These are phyloP conservation scores for Cyclophora albipunctata DNA, from an alignment of 2,888 invertebrate genomes.

Conservation along the genomic window DNA sequence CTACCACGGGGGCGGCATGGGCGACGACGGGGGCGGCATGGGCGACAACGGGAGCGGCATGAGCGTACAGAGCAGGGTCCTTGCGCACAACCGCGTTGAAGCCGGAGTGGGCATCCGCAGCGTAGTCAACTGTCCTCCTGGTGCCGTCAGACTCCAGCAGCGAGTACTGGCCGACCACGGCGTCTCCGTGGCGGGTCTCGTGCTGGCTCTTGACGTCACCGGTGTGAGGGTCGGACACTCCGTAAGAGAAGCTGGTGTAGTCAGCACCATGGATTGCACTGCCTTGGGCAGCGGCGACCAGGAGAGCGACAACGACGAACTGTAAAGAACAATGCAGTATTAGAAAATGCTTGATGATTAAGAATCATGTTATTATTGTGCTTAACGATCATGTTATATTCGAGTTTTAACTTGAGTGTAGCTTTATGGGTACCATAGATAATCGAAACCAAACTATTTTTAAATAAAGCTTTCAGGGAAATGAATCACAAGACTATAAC, in stretches of 20 bases:
- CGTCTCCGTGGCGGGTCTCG: conserved; percentile 79
- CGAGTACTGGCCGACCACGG: conserved; percentile 73
- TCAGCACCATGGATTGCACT: conserved; percentile 56
- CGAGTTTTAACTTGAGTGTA: too few relatives aligned
- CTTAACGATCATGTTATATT: too few relatives aligned
- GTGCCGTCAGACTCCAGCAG: conserved; percentile 77
- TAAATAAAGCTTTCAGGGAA: too few relatives aligned
- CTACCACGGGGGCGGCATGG: conserved; percentile 29
- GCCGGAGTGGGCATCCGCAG: conserved; percentile 69
- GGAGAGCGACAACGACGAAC: conserved; percentile 60
- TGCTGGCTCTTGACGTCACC: conserved; percentile 75
- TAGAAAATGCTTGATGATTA: too few relatives aligned
- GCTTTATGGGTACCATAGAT: too few relatives aligned
- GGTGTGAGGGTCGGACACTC: conserved; percentile 66
- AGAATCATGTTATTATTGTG: too few relatives aligned
- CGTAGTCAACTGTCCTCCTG: conserved; percentile 78
- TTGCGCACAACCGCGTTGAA: conserved; percentile 75
- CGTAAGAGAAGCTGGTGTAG: conserved; percentile 66
- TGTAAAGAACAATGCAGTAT: conserved; percentile 39
- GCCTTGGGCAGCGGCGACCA: conserved; percentile 60
- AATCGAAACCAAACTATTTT: too few relatives aligned
- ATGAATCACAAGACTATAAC: too few relatives aligned
- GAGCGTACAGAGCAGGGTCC: conserved; percentile 49
- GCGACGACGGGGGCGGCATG: conserved; percentile 42
- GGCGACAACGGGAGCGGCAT: conserved; percentile 39